A percentile compares a stretch with the other conserved stretches of the same genome.
phyloP scores from a whole-genome alignment of 2,888 invertebrate species.

The Caenorhabditis sp. region DNA sequence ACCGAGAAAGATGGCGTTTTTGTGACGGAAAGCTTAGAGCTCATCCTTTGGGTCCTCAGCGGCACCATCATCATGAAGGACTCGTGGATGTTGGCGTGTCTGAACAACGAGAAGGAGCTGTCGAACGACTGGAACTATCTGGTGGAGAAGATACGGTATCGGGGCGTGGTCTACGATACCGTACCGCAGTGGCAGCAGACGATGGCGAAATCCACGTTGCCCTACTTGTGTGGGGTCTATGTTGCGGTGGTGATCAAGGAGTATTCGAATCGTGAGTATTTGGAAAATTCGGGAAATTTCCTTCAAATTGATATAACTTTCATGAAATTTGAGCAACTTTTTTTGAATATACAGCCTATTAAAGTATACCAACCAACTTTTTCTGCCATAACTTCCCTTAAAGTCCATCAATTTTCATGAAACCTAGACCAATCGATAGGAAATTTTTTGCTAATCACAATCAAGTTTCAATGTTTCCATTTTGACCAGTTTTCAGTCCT shows the following conservation, averaged over 20 bases:
- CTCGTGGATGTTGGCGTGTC: constrained; percentile 22
- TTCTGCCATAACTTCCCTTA: too few relatives aligned
- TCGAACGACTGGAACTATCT: constrained; percentile 1
- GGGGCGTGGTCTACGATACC: constrained; percentile 12
- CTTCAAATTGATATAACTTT: too few relatives aligned
- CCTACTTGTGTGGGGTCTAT: constrained; percentile 27
- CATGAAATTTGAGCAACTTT: background rate
- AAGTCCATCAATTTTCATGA: too few relatives aligned
- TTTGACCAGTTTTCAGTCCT: background rate
- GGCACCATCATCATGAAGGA: constrained; percentile 24
- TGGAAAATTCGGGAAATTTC: background rate
- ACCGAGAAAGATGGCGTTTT: constrained; percentile 1
- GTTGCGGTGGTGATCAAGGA: background rate
- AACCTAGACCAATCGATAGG: too few relatives aligned
- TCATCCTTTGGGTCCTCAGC: constrained; percentile 10
- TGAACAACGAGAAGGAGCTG: constrained; percentile 6
- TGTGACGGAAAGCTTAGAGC: constrained; percentile 4
- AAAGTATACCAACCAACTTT: too few relatives aligned
- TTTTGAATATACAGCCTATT: background rate
- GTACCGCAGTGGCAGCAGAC: constrained; percentile 17
- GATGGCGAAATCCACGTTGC: constrained; percentile 15
- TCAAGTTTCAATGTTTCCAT: too few relatives aligned
- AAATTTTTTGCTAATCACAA: too few relatives aligned
- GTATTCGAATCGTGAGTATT: constrained; percentile 18
- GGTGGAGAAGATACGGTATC: constrained; percentile 19